Base-by-base conservation (phyloP, 2,113 vertebrate species). In the Eonycteris spelaea region DNA sequence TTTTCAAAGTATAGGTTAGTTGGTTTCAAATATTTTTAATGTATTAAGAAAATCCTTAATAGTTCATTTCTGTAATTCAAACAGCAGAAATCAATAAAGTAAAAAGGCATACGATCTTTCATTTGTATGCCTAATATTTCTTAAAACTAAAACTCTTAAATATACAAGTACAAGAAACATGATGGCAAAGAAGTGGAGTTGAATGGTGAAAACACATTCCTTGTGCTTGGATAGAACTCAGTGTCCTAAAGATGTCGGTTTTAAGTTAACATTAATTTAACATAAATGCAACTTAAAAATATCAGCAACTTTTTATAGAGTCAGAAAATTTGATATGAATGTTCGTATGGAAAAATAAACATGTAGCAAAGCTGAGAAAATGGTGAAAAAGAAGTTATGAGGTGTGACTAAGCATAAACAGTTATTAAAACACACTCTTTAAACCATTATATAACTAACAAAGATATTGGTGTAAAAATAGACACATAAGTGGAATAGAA, bases 311-410 rank as follows among this genome's bases (percentile, higher is more conserved):
- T 77, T 85, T 88, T 70, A 74, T 61, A 43, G 45, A 93, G 48
- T 68, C 88, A 35, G 55, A 35, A 92, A 86, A 61, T 30, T 78
- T 95, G 90, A 84, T 85, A 43, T 74, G 85, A 86, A 90, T 40
- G 16, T 93, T 71, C 18, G 53, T 38, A n/a, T 82, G 45, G 89
- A 90, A 95, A 93, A 80, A 86, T 53, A 77, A 73, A 92, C 33
- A 92, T 65, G 53, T 82, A 83, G 63, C 53, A 91, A 78, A 87
- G 61, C 40, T 93, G 70, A 68, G 61, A 7, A 92, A 57, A 65
- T 70, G 38, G 38, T 82, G 67, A 28, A 55, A 91, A 96, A 55
- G 35, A 88, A 80, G 68, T 71, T 83, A 45, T 19, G 21, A 65
- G 68, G 61, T 33, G 6, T 43, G 26, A 73, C 38, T 51, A 73